Percentiles rank a stretch among this genome's conserved stretches.
These are phyloP conservation scores for Polypedilum pembai DNA, from an alignment of 1,140 invertebrate genomes.

Conservation along the genomic window DNA sequence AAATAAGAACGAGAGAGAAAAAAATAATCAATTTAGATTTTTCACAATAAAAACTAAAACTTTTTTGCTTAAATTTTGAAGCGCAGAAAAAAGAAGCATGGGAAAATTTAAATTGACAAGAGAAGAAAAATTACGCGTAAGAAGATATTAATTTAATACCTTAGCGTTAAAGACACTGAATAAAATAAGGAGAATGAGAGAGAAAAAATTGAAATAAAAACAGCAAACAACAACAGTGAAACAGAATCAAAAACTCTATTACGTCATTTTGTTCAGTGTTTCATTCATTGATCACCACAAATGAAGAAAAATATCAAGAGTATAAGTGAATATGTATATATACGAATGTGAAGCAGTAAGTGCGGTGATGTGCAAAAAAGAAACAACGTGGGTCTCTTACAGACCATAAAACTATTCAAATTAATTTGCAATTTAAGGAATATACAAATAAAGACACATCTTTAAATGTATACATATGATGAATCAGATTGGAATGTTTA, in stretches of 20 bases:
- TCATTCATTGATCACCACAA: conserved; percentile 17
- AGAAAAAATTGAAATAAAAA: too few species aligned
- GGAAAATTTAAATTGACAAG: not conserved
- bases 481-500: not conserved
- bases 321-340: not conserved
- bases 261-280: not conserved
- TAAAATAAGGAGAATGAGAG: not conserved
- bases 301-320: not conserved
- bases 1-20: too few species aligned
- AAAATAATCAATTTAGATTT: too few species aligned
- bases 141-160: not conserved
- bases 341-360: not conserved
- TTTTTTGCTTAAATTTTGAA: too few species aligned
- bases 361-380: conserved; percentile 4
- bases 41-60: too few species aligned
- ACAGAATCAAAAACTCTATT: conserved; percentile 4
- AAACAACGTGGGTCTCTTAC: conserved; percentile 8
- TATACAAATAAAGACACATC: not conserved
- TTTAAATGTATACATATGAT: not conserved
- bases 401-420: conserved; percentile 18
- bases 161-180: not conserved
- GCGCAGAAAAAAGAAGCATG: too few species aligned
- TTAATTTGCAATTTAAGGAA: conserved; percentile 1
- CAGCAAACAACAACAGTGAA: not conserved
- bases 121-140: not conserved